Evolutionary conservation across 2,888 invertebrate genomes (phyloP), one percentile per base, ranked within the genome.

Genomic region (Latheticus oryzae): DNA sequence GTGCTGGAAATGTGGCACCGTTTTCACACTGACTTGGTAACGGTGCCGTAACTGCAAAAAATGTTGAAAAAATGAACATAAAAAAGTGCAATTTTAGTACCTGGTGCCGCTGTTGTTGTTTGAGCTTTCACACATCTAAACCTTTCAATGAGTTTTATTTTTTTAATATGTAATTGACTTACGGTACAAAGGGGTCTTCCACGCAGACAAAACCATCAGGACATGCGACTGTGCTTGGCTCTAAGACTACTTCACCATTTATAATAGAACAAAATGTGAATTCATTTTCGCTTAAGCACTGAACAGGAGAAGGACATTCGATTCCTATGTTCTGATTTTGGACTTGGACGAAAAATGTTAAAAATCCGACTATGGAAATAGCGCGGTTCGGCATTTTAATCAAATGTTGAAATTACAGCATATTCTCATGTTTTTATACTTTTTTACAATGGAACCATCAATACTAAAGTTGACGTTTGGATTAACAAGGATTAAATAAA

Each of bases 401-500:
- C n/a, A n/a, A n/a, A n/a, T n/a, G n/a, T n/a, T n/a, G n/a, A n/a
- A n/a, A n/a, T n/a, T n/a, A n/a, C n/a, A n/a, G n/a, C n/a, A n/a
- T n/a, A n/a, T n/a, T n/a, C n/a, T n/a, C n/a, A n/a, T 3, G 5
- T 19, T 19, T 19, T 5, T 5, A 5, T 19, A 19, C 21, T 19
- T 19, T 19, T 19, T 19, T 19, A 5, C 4, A 5, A 19, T n/a
- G n/a, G n/a, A n/a, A n/a, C n/a, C n/a, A 19, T 19, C 5, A 19
- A 5, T 19, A 5, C 21, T 19, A 5, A 19, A 19, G 3, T 3
- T 5, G 21, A 5, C 5, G 5, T 5, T 19, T 5, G 21, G 21
- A 19, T 19, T 19, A 19, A 5, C 4, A n/a, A n/a, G 5, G 21
- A 28, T 28, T 28, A 28, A 28, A 28, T 28, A 28, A 28, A 5